Evolutionary conservation across 2,113 vertebrate species (phyloP).

Genomic region (Semicossyphus pulcher): DNA sequence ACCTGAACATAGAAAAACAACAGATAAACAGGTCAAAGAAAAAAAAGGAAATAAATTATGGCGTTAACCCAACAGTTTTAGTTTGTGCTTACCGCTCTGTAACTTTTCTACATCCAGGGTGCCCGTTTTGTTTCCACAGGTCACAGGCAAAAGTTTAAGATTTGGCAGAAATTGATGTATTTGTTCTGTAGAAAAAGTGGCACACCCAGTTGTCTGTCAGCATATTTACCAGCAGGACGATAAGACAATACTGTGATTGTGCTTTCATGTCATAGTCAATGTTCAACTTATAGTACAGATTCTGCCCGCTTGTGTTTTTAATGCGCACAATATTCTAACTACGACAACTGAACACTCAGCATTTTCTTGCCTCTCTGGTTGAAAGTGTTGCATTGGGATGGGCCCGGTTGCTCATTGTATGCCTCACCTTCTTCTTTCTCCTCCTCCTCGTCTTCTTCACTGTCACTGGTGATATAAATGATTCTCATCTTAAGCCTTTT

Average conservation of each 20-base stretch:
- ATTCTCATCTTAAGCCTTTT: background rate
- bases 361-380: background rate
- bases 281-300: background rate
- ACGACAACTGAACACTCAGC: constrained; percentile 12
- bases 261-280: background rate
- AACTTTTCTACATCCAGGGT: constrained; percentile 42
- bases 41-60: background rate
- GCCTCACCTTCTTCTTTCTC: background rate
- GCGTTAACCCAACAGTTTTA: background rate
- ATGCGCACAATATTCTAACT: no score
- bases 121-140: constrained; percentile 69
- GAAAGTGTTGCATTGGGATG: background rate
- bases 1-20: constrained; percentile 20
- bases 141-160: constrained; percentile 29
- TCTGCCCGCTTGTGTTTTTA: background rate
- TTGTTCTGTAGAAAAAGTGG: background rate
- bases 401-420: background rate
- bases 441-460: background rate
- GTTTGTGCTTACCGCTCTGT: constrained; percentile 19
- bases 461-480: background rate
- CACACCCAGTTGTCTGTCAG: background rate
- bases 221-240: background rate
- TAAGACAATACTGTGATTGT: background rate
- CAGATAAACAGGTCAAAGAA: background rate
- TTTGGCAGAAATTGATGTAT: background rate